These are phyloP conservation scores for Sphyrna mokarran DNA, from an alignment of 2,113 vertebrate species.

Conservation along the genomic window DNA sequence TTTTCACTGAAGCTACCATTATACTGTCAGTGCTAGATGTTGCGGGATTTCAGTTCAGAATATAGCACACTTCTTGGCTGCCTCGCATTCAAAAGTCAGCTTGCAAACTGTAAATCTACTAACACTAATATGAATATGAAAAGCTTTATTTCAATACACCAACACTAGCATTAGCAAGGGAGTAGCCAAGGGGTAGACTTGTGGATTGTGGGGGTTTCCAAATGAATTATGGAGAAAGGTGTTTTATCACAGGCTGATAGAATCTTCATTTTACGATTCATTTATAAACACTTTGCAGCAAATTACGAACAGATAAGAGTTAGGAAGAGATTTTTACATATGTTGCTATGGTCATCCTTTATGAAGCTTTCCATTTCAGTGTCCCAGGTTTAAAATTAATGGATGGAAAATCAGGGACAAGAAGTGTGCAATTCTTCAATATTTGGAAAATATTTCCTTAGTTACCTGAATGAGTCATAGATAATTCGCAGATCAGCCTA, in stretches of 20 bases:
- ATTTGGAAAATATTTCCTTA: neutral
- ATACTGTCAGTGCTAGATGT: neutral
- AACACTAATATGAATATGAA: neutral
- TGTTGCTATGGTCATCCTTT: conserved; percentile 1
- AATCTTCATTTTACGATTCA: neutral
- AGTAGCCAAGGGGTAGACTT: neutral
- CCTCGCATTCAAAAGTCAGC: neutral
- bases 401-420: neutral
- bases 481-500: neutral
- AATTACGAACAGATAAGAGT: neutral
- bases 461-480: neutral
- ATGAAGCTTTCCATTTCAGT: neutral
- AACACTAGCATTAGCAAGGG: neutral
- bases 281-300: neutral
- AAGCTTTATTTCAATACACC: neutral
- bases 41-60: neutral
- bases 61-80: neutral
- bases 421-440: neutral
- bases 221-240: neutral
- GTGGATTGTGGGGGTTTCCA: neutral
- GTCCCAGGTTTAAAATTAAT: neutral
- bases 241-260: neutral
- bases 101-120: neutral
- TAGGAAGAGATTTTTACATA: neutral
- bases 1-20: neutral